These are phyloP conservation scores for Idaea straminata DNA, from an alignment of 2,888 invertebrate genomes.

Conservation along the genomic window DNA sequence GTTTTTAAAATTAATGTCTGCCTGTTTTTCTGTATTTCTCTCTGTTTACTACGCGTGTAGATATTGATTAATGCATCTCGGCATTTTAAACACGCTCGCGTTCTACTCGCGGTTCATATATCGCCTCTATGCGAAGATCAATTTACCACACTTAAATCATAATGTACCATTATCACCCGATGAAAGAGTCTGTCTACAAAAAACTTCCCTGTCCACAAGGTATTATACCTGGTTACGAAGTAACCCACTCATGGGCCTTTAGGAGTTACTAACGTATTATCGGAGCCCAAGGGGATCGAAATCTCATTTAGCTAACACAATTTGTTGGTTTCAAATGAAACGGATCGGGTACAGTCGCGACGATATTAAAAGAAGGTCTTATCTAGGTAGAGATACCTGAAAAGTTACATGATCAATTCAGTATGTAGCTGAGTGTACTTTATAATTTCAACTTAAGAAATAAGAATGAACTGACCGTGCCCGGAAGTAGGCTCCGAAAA, in stretches of 20 bases:
- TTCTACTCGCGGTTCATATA: no score
- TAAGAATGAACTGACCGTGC: no score
- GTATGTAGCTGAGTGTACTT: background rate
- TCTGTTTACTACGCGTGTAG: no score
- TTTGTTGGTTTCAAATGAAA: background rate
- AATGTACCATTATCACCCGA: no score
- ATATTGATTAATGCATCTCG: no score
- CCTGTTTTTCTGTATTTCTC: no score
- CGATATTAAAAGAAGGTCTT: slow-evolving; percentile 6
- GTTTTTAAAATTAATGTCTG: no score
- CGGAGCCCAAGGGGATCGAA: background rate
- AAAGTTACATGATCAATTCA: slow-evolving; percentile 17
- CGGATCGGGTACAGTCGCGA: background rate
- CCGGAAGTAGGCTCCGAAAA: no score
- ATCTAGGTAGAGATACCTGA: background rate
- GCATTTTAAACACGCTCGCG: no score
- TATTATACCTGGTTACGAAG: background rate
- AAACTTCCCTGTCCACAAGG: background rate
- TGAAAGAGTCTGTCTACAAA: background rate
- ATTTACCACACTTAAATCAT: no score
- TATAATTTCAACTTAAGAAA: no score
- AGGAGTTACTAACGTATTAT: slow-evolving; percentile 1
- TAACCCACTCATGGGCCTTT: background rate
- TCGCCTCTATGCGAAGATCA: no score
- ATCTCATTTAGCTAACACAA: background rate